Evolutionary conservation across 2,888 invertebrate genomes (phyloP), one percentile per base, ranked within the genome.

Genomic region (Melieria omissa): DNA sequence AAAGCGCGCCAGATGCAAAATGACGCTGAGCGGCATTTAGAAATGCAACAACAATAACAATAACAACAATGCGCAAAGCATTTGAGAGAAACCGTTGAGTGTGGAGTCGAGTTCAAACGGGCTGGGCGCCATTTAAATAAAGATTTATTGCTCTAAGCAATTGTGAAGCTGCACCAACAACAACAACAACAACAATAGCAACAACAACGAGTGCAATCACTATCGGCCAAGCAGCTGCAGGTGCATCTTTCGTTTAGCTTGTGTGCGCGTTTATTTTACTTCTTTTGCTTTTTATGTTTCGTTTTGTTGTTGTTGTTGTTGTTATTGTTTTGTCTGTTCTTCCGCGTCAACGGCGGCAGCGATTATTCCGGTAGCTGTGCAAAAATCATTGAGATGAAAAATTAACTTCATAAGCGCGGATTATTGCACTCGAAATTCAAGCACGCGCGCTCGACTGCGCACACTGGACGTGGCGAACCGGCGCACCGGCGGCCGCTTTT

Each of bases 111-210:
- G 29, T 29, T 29, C 29, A 29, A 64, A 74, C 76, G 80, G 75
- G 78, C 80, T 81, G 82, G 85, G 84, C 84, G 84, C 84, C 84
- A 84, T 82, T 84, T 83, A 81, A 84, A 84, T 84, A 82, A 81
- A 85, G 84, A 84, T 85, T 84, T 84, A 85, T 84, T 83, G 80
- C 81, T 75, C 74, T 79, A 80, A 79, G 76, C 78, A 73, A 73
- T 73, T 74, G 75, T 71, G 71, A 71, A 70, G 73, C 49, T 69
- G 75, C 73, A 73, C 72, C 68, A 73, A 72, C 71, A 75, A 58
- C 69, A 62, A 49, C 60, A 58, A 60, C 49, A 44, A 47, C 62
- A 46, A 47, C 58, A 42, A 60, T 60, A 49, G 58, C 58, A 67
- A n/a, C 60, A 57, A 49, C 60, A 42, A 44, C 46, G 29, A 9